Evolutionary conservation across 92 coral and sea anemone species (phyloP).

Genomic region (Muricea muricata): DNA sequence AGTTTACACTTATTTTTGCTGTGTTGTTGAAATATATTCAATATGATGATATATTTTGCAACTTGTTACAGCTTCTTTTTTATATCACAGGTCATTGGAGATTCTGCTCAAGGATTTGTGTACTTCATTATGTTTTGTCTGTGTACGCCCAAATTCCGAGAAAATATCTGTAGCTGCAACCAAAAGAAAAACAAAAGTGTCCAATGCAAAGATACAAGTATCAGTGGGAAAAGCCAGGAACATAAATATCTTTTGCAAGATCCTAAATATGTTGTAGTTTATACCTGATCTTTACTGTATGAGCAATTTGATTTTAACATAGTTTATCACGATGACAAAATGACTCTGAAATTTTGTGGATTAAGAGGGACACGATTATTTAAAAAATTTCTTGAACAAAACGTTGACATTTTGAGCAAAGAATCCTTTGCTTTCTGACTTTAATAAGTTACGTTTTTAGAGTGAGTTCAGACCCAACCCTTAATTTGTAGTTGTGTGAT

Average conservation of each 20-base stretch:
- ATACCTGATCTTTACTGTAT: background rate
- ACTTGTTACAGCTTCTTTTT: background rate
- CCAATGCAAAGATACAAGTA: background rate
- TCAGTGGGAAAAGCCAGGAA: background rate
- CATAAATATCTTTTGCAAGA: conserved; percentile 19
- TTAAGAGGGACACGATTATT: too few species aligned
- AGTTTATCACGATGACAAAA: too few species aligned
- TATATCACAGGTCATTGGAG: conserved; percentile 79
- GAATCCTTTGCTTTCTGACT: too few species aligned
- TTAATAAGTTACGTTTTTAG: too few species aligned
- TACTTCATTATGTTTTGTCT: conserved; percentile 82
- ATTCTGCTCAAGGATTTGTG: conserved; percentile 83
- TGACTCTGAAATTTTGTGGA: too few species aligned
- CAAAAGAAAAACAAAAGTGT: background rate
- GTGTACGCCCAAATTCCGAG: conserved; percentile 83
- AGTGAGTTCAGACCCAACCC: too few species aligned
- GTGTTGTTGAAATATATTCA: too few species aligned
- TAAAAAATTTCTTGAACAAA: too few species aligned
- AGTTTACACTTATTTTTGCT: background rate
- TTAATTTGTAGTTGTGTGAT: too few species aligned
- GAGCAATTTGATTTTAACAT: background rate
- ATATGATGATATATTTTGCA: too few species aligned
- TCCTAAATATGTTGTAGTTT: conserved; percentile 6
- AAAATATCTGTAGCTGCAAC: conserved; percentile 1
- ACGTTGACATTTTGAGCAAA: too few species aligned